Conservation (phyloP, 2,888 invertebrate species). For the Aquatica leii region DNA sequence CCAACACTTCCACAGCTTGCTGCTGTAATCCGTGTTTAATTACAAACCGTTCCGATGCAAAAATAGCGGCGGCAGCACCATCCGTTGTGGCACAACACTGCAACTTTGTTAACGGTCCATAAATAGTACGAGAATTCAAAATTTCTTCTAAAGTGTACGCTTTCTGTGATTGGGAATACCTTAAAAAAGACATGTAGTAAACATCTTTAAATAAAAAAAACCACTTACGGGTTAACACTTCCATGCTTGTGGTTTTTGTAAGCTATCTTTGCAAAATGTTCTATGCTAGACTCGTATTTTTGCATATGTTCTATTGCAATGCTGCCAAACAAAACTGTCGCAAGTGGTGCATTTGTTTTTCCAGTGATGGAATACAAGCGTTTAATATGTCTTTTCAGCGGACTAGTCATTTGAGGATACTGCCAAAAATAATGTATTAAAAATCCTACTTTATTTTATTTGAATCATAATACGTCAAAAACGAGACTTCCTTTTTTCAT, state of each 20-base stretch:
- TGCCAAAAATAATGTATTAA: slow-evolving; percentile 57
- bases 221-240: slow-evolving; percentile 88
- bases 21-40: slow-evolving; percentile 80
- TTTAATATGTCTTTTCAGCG: slow-evolving; percentile 87
- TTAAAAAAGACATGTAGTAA: slow-evolving; percentile 49
- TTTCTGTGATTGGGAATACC: slow-evolving; percentile 91
- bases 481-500: slow-evolving; percentile 97
- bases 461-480: background rate
- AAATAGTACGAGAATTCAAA: slow-evolving; percentile 83
- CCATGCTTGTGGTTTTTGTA: slow-evolving; percentile 98
- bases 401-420: slow-evolving; percentile 85
- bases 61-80: slow-evolving; percentile 93
- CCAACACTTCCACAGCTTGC: slow-evolving; percentile 95
- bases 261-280: slow-evolving; percentile 97
- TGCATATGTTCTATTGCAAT: slow-evolving; percentile 96
- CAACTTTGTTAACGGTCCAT: slow-evolving; percentile 92
- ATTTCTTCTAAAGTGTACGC: slow-evolving; percentile 93
- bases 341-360: slow-evolving; percentile 84
- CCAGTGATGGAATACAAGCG: slow-evolving; percentile 86
- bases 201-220: slow-evolving; percentile 14
- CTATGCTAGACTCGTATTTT: slow-evolving; percentile 90
- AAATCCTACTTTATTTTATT: too few relatives aligned
- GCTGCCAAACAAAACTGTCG: slow-evolving; percentile 96
- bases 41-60: slow-evolving; percentile 93
- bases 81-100: slow-evolving; percentile 99